Evolutionary conservation across 2,797 vertebrate genomes (phyloP).

Genomic region (Vespertilio murinus): DNA sequence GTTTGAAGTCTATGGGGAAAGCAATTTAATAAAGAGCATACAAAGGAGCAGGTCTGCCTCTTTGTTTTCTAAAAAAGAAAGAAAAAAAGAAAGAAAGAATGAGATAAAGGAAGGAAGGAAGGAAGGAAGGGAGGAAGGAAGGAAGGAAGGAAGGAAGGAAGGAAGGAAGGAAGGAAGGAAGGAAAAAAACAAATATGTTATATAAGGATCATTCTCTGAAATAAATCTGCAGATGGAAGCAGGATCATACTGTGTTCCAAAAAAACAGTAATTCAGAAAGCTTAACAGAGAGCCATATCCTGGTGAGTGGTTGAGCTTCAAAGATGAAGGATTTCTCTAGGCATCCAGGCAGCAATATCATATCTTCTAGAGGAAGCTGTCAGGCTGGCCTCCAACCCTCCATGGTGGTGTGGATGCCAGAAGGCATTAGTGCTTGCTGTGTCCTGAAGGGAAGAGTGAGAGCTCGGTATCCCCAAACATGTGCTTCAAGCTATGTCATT

Average conservation of each 20-base stretch:
- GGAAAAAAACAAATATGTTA: background rate
- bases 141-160: too few relatives aligned
- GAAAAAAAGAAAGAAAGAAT: background rate
- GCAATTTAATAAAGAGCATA: conserved; percentile 41
- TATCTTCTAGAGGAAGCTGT: background rate
- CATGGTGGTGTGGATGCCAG: background rate
- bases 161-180: background rate
- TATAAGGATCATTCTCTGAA: background rate
- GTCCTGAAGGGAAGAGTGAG: background rate
- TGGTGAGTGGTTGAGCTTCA: background rate
- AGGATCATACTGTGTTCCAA: background rate
- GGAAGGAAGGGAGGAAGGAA: too few relatives aligned
- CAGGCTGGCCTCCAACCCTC: background rate
- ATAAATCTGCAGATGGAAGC: conserved; percentile 9
- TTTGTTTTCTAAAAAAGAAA: background rate
- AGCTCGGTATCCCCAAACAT: background rate
- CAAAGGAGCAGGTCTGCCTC: background rate
- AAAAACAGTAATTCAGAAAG: background rate
- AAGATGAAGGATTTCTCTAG: background rate
- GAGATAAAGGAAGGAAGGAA: too few relatives aligned
- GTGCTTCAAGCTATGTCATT: background rate
- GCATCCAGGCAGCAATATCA: background rate
- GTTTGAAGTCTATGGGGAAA: background rate
- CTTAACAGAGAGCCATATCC: background rate
- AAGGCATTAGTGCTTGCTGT: too few relatives aligned